Evolutionary conservation across 1,140 invertebrate genomes (phyloP), one percentile per base, ranked within the genome.

Genomic region (Dryas iulia): DNA sequence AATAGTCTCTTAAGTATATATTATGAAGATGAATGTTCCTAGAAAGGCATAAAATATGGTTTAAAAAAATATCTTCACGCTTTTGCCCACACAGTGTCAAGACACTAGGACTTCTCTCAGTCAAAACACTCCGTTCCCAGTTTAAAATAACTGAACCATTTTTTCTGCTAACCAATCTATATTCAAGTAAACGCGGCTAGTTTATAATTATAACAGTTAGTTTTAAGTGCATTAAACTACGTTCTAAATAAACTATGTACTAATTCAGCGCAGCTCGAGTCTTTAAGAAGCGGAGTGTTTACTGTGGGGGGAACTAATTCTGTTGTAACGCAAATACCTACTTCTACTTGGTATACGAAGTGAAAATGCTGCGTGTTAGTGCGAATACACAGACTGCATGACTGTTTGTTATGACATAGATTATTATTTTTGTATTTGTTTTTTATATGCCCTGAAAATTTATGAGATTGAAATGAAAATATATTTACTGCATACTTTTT

Each of bases 321-420:
- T 28, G 59, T 61, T 47, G 39, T 47, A 61, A 65, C 56, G 58
- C 39, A 71, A 69, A 69, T 57, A 72, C 61, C n/a, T n/a, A n/a
- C n/a, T n/a, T 71, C 58, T 33, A 62, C 58, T 56, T 47, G 53
- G 10, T 33, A 14, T 52, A 58, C 68, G 10, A 35, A 39, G 59
- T 35, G 25, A 58, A 69, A 59, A 72, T 72, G 74, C 39, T 25
- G 59, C 61, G 62, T 59, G 59, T 67, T n/a, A n/a, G 39, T 47
- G 39, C 39, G 39, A 47, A 47, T 47, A 47, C 18, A 47, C 69
- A 73, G 73, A 72, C 73, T 68, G 71, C 69, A 30, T 72, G 72
- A 69, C 74, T 72, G 68, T 69, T 73, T 23, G 25, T 63, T 66
- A 56, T 64, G 47, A 14, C 70, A 69, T 54, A 66, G 66, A 69